Evolutionary conservation across 2,888 invertebrate genomes (phyloP).

Genomic region (Scaptomyza reducta): DNA sequence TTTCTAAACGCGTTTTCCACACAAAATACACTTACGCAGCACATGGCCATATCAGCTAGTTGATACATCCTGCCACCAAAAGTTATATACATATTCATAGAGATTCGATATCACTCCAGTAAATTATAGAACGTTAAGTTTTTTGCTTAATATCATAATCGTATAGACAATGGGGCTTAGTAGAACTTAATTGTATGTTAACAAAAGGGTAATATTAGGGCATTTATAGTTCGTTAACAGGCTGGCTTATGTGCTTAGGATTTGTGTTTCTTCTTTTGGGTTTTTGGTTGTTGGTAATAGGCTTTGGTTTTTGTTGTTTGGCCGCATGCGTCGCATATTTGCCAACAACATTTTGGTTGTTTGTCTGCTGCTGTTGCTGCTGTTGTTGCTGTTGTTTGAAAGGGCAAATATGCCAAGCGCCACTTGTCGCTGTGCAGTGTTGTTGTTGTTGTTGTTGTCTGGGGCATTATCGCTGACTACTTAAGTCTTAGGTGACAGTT

Average conservation of each 20-base stretch:
- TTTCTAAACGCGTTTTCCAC: slow-evolving; percentile 63
- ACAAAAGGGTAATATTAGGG: slow-evolving; percentile 6
- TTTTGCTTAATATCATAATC: background rate
- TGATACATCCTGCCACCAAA: background rate
- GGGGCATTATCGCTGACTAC: slow-evolving; percentile 56
- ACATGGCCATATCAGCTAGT: slow-evolving; percentile 1
- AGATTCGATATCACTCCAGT: background rate
- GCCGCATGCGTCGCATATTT: slow-evolving; percentile 57
- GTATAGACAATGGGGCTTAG: too few species aligned
- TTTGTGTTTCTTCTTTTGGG: background rate
- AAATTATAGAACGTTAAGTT: background rate
- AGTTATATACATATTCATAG: background rate
- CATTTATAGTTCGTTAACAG: slow-evolving; percentile 4
- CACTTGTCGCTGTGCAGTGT: slow-evolving; percentile 46
- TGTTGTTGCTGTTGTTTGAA: slow-evolving; percentile 23
- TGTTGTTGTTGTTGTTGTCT: slow-evolving; percentile 11
- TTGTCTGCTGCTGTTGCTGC: slow-evolving; percentile 26
- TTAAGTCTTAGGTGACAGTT: slow-evolving; percentile 80
- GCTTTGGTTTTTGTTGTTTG: slow-evolving; percentile 44
- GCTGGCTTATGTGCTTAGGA: too few species aligned
- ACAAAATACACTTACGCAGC: slow-evolving; percentile 22
- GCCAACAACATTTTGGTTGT: slow-evolving; percentile 51
- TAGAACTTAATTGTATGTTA: too few species aligned
- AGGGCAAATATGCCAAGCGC: slow-evolving; percentile 60
- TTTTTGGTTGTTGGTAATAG: slow-evolving; percentile 41